Evolutionary conservation across 2,113 vertebrate species (phyloP).

Genomic region (Triplophysa dalaica): DNA sequence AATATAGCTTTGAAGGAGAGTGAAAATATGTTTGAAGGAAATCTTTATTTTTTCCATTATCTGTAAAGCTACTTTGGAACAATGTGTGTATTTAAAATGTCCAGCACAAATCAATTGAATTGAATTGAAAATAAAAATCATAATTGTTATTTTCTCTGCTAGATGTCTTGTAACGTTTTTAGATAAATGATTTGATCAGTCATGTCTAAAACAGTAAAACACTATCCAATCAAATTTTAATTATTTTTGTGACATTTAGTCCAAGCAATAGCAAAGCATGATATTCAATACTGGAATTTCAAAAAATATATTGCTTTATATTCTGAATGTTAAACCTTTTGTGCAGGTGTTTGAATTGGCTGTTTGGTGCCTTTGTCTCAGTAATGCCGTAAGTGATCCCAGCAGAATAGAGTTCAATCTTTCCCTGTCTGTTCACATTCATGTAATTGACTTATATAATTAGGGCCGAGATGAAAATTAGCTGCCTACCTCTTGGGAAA

Average conservation of each 20-base stretch:
- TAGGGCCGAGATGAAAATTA: background rate
- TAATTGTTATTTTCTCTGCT: background rate
- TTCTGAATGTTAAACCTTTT: background rate
- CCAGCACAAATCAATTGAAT: too few species aligned
- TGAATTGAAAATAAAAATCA: background rate
- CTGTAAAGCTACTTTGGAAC: background rate
- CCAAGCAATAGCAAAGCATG: too few species aligned
- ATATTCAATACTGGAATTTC: too few species aligned
- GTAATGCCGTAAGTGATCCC: constrained; percentile 6
- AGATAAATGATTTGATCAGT: background rate
- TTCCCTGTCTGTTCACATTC: constrained; percentile 54
- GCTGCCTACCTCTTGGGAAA: constrained; percentile 14
- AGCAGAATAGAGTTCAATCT: background rate
- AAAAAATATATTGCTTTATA: too few species aligned
- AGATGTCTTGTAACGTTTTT: background rate
- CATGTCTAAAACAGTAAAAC: background rate
- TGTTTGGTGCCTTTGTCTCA: background rate
- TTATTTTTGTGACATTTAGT: background rate
- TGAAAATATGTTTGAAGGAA: too few species aligned
- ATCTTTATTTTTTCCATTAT: background rate
- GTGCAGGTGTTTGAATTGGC: background rate
- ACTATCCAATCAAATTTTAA: background rate
- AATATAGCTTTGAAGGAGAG: background rate
- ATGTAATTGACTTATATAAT: constrained; percentile 54
- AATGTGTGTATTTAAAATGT: too few species aligned